These are phyloP conservation scores for Drosophila insularis DNA, from an alignment of 1,140 invertebrate species.

Conservation along the genomic window DNA sequence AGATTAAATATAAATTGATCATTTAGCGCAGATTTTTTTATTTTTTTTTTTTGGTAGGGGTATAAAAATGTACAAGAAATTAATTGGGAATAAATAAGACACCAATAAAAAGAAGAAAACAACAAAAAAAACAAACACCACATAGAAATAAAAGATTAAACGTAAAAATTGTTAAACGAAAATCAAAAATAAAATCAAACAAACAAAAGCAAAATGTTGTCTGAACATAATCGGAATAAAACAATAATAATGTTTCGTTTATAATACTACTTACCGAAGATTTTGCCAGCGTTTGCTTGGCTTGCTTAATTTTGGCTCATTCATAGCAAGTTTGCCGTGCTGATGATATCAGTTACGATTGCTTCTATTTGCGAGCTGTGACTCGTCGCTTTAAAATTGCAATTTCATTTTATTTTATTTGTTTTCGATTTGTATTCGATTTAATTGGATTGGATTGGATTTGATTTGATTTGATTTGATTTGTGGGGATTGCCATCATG, in stretches of 20 bases:
- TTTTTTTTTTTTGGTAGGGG: neutral
- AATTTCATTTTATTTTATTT: conserved; percentile 60
- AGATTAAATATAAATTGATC: conserved; percentile 7
- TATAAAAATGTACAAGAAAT: conserved; percentile 14
- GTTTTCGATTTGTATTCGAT: conserved; percentile 30
- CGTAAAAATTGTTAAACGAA: conserved; percentile 15
- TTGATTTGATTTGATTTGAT: conserved; percentile 22
- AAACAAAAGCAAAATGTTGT: conserved; percentile 43
- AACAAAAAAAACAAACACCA: conserved; percentile 33
- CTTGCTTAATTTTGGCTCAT: conserved; percentile 41
- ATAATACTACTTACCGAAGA: conserved; percentile 53
- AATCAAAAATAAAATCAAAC: conserved; percentile 42
- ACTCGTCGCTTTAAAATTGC: conserved; percentile 79
- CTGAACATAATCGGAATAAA: neutral
- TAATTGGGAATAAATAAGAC: conserved; percentile 51
- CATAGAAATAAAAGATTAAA: conserved; percentile 27
- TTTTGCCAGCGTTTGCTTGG: conserved; percentile 64
- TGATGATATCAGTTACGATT: conserved; percentile 63
- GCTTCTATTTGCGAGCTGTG: conserved; percentile 70
- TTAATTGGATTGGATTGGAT: conserved; percentile 21
- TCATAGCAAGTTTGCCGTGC: conserved; percentile 49
- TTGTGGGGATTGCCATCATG: conserved; percentile 56
- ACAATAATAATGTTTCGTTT: conserved; percentile 7
- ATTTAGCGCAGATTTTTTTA: conserved; percentile 48
- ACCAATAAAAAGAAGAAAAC: conserved; percentile 13